Conservation (phyloP, 2,113 vertebrate genomes). For the Caretta caretta region DNA sequence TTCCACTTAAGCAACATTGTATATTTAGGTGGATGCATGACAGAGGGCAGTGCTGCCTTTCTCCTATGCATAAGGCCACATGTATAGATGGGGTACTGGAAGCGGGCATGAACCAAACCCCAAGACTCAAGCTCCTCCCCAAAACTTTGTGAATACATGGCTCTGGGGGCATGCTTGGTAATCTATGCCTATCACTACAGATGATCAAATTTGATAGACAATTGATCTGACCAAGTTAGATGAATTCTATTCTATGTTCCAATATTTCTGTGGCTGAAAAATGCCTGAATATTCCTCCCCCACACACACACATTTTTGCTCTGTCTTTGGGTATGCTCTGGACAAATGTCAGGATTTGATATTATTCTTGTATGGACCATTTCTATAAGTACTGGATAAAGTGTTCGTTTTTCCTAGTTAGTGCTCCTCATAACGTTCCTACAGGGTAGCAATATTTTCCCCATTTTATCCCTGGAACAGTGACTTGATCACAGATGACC, state of each 20-base stretch:
- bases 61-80: neutral
- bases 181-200: fast-evolving
- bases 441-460: neutral
- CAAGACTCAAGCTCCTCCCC: too few species aligned
- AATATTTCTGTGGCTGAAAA: neutral
- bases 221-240: neutral
- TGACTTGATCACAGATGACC: neutral
- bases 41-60: conserved; percentile 31
- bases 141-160: neutral
- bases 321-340: neutral
- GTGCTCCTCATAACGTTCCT: neutral
- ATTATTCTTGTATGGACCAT: neutral
- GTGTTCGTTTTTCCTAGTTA: neutral
- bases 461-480: neutral
- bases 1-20: fast-evolving
- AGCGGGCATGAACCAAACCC: neutral
- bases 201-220: neutral
- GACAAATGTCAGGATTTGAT: neutral
- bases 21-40: neutral
- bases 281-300: neutral
- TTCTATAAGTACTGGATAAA: neutral
- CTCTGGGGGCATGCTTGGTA: neutral
- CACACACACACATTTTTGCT: too few species aligned
- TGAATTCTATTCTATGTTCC: neutral
- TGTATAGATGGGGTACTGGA: neutral